These are phyloP conservation scores for Lobophora halterata DNA, from an alignment of 2,888 invertebrate genomes.

Conservation along the genomic window DNA sequence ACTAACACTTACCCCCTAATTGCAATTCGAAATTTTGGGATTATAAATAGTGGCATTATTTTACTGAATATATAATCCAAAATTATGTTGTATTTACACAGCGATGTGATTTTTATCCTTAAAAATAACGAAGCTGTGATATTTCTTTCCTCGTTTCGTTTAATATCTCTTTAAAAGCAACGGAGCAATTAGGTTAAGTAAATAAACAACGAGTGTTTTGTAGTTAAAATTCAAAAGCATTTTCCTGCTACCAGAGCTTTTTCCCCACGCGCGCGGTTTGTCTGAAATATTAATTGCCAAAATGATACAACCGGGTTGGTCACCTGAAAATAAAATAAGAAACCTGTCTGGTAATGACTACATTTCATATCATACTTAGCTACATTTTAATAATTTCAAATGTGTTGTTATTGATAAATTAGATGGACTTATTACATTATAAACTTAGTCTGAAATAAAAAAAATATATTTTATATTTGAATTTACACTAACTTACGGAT, in stretches of 20 bases:
- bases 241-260: conserved; percentile 9
- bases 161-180: conserved; percentile 17
- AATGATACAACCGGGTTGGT: conserved; percentile 20
- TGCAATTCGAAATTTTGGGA: too few species aligned
- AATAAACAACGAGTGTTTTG: conserved; percentile 26
- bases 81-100: too few species aligned
- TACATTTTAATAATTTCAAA: too few species aligned
- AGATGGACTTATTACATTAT: too few species aligned
- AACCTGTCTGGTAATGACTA: too few species aligned
- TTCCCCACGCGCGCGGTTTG: conserved; percentile 15
- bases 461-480: too few species aligned
- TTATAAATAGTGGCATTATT: too few species aligned
- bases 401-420: too few species aligned
- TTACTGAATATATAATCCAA: too few species aligned
- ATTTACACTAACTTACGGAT: too few species aligned
- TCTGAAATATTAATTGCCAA: conserved; percentile 22
- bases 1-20: background rate
- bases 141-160: conserved; percentile 5
- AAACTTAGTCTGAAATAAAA: too few species aligned
- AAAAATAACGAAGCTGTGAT: background rate
- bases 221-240: conserved; percentile 21
- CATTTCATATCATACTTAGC: too few species aligned
- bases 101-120: background rate
- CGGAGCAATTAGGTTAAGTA: conserved; percentile 20
- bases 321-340: conserved; percentile 12